Percentiles rank a stretch among this genome's conserved stretches.
Conservation (phyloP, 2,113 vertebrate genomes). For the Peromyscus polionotus region DNA sequence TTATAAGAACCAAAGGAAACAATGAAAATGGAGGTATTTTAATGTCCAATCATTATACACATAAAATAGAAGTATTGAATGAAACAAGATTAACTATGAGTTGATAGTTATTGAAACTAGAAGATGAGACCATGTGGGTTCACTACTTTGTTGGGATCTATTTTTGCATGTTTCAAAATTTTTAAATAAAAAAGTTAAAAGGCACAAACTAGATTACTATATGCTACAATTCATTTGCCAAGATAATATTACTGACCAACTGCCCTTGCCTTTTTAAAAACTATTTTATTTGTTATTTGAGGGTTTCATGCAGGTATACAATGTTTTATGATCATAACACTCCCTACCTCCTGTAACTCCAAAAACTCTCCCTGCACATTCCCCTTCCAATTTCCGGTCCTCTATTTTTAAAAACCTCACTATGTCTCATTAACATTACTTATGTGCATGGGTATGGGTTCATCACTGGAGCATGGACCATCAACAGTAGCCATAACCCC, state of each 20-base stretch:
- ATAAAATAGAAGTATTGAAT: neutral
- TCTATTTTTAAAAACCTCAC: neutral
- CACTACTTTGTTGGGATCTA: neutral
- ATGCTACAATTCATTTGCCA: neutral
- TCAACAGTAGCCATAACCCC: neutral
- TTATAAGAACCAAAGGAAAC: slow-evolving; percentile 35
- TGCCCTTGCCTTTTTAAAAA: neutral
- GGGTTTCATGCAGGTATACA: neutral
- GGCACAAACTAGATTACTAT: neutral
- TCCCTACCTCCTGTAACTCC: neutral
- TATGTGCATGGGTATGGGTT: neutral
- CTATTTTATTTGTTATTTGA: neutral
- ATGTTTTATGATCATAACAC: neutral
- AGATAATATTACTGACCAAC: neutral
- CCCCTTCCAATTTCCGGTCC: neutral
- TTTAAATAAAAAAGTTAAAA: neutral
- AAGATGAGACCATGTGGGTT: neutral
- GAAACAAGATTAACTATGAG: neutral
- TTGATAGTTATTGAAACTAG: neutral
- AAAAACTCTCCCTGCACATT: neutral
- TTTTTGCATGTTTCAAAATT: slow-evolving; percentile 34
- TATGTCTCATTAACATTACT: neutral
- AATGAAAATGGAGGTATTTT: neutral
- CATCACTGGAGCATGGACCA: neutral
- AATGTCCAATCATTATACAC: neutral